Evolutionary conservation across 2,113 vertebrate genomes (phyloP).

Genomic region (Petrocephalus zakoni): DNA sequence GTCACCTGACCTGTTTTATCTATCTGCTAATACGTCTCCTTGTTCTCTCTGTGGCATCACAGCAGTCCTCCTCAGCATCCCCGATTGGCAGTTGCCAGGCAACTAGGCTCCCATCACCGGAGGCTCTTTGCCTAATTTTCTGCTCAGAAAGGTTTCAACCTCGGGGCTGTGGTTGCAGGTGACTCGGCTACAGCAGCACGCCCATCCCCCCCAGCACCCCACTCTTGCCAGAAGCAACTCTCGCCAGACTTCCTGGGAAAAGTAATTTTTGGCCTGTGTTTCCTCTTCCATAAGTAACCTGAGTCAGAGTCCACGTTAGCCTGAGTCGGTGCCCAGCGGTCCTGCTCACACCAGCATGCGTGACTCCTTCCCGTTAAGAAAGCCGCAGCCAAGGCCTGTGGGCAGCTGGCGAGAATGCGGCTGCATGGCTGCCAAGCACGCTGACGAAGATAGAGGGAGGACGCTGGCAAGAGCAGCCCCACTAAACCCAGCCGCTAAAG

Average conservation of each 20-base stretch:
- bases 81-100: conserved; percentile 23
- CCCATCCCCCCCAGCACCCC: neutral
- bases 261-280: neutral
- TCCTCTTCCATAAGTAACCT: neutral
- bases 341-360: neutral
- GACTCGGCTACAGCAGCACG: neutral
- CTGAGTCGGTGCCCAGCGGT: neutral
- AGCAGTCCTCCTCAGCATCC: neutral
- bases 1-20: neutral
- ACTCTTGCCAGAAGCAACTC: neutral
- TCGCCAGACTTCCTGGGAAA: neutral
- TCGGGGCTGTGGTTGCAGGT: neutral
- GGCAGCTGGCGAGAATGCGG: neutral
- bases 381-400: neutral
- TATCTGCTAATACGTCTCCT: conserved; percentile 18
- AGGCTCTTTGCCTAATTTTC: conserved; percentile 24
- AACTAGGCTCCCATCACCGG: neutral
- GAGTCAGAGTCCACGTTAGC: neutral
- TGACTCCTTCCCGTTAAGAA: neutral
- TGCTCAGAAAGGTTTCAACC: conserved; percentile 10
- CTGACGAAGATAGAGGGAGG: neutral
- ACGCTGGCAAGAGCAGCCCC: neutral
- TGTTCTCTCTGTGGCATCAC: neutral
- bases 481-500: neutral
- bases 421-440: neutral